Conservation (phyloP, 2,888 invertebrate genomes). For the Melanargia galathea region DNA sequence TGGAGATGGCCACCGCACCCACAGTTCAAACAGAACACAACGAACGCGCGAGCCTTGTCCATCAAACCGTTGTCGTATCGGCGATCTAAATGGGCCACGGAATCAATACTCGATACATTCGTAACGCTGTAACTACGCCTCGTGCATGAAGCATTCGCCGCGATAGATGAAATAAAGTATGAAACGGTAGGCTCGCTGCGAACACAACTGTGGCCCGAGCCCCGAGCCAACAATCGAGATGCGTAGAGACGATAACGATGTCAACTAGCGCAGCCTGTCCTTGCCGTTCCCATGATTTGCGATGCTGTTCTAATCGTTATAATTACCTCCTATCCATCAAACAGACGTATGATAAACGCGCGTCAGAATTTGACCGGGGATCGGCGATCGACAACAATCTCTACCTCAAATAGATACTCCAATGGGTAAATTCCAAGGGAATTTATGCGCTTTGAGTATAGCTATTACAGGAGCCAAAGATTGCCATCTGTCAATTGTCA, state of each 20-base stretch:
- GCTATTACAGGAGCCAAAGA: not conserved
- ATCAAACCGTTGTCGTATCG: constrained; percentile 70
- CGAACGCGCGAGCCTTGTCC: constrained; percentile 63
- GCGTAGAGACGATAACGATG: constrained; percentile 70
- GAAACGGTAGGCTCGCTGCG: constrained; percentile 46
- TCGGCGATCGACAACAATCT: constrained; percentile 65
- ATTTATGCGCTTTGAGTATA: constrained; percentile 39
- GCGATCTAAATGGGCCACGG: constrained; percentile 75
- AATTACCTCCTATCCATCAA: constrained; percentile 79
- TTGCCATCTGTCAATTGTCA: not conserved
- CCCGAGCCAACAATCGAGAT: constrained; percentile 76
- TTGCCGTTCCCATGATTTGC: constrained; percentile 79
- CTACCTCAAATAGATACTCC: constrained; percentile 25
- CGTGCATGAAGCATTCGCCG: constrained; percentile 65
- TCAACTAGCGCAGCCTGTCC: constrained; percentile 74
- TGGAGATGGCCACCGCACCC: constrained; percentile 5
- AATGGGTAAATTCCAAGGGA: constrained; percentile 35
- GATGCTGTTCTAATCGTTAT: constrained; percentile 78
- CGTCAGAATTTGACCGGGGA: constrained; percentile 56
- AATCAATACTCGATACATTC: constrained; percentile 66
- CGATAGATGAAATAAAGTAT: constrained; percentile 73
- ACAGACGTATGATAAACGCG: constrained; percentile 71
- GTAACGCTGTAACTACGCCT: constrained; percentile 64
- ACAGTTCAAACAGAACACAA: constrained; percentile 39
- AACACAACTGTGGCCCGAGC: constrained; percentile 43